Evolutionary conservation across 2,113 vertebrate genomes (phyloP).

Genomic region (Ramphastos sulfuratus): DNA sequence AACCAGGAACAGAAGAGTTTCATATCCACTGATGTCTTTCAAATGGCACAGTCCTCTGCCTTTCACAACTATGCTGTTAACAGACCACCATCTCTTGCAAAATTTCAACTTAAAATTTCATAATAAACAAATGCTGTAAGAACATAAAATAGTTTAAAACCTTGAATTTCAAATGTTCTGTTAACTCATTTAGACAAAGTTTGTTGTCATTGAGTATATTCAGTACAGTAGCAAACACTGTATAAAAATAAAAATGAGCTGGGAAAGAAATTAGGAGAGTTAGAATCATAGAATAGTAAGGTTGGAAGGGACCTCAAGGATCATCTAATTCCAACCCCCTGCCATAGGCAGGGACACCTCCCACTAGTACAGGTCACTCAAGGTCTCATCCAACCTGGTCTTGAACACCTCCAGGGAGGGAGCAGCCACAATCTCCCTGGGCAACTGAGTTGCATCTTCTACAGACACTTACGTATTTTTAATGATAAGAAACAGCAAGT

Average conservation of each 20-base stretch:
- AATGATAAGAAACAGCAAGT: background rate
- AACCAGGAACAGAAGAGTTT: background rate
- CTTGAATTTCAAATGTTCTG: background rate
- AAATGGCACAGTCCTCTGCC: fast-evolving
- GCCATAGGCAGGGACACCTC: too few relatives aligned
- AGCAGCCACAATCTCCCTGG: too few relatives aligned
- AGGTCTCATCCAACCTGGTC: too few relatives aligned
- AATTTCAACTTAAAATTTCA: background rate
- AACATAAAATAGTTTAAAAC: background rate
- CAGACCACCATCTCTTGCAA: background rate
- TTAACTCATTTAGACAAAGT: background rate
- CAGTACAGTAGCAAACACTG: background rate
- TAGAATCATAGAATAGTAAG: too few relatives aligned
- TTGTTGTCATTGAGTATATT: background rate
- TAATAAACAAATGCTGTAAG: background rate
- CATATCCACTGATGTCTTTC: background rate
- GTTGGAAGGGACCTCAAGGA: too few relatives aligned
- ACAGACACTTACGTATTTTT: background rate
- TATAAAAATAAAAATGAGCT: background rate
- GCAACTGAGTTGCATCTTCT: background rate
- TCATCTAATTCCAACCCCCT: too few relatives aligned
- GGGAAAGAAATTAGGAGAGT: background rate
- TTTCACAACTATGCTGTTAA: background rate
- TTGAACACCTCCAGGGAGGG: too few relatives aligned
- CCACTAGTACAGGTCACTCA: too few relatives aligned